phyloP scores from a whole-genome alignment of 2,113 vertebrate genomes.

The Oryzias curvinotus region DNA sequence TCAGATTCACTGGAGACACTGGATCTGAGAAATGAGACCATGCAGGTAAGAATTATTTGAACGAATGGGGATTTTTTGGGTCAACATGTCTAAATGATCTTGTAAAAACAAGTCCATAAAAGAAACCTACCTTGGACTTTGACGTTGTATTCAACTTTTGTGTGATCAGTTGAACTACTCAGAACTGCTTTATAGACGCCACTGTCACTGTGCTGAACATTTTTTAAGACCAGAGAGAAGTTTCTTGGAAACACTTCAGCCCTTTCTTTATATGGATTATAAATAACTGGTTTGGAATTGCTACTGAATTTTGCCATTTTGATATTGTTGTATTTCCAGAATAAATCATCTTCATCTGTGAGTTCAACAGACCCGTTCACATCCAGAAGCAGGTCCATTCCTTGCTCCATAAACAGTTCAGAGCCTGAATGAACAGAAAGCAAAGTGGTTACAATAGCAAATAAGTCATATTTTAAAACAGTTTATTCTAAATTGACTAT shows the following conservation, averaged over 20 bases:
- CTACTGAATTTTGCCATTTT: rapidly evolving
- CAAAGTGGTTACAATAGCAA: background rate
- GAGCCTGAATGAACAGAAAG: background rate
- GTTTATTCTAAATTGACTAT: too few species aligned
- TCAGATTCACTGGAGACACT: conserved; percentile 8
- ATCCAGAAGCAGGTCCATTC: background rate
- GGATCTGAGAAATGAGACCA: conserved; percentile 12
- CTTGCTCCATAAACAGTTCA: background rate
- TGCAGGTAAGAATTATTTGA: background rate
- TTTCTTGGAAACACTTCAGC: rapidly evolving
- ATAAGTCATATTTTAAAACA: background rate
- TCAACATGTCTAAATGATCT: background rate
- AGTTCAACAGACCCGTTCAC: rapidly evolving
- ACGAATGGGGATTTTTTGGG: rapidly evolving
- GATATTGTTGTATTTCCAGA: rapidly evolving
- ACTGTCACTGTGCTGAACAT: background rate
- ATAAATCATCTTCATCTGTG: rapidly evolving
- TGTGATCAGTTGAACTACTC: rapidly evolving
- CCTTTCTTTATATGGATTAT: rapidly evolving
- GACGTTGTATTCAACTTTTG: background rate
- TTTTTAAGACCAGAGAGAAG: background rate
- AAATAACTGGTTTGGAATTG: rapidly evolving
- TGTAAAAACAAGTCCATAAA: background rate
- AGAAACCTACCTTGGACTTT: conserved; percentile 1
- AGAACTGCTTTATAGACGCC: background rate